Evolutionary conservation across 1,140 invertebrate genomes (phyloP).

Genomic region (Camponotus pennsylvanicus): DNA sequence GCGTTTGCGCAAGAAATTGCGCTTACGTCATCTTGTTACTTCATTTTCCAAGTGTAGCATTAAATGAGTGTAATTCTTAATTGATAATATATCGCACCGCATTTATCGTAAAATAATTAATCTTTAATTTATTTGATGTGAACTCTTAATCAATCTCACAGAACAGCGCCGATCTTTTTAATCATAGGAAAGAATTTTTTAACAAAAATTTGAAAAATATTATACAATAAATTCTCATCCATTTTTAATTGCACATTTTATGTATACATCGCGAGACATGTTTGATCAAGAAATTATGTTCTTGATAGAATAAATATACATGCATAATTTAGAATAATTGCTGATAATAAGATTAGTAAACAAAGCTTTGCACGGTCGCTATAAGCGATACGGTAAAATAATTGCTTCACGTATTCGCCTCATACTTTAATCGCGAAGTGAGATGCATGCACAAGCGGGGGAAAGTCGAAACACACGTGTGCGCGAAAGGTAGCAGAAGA

Average conservation of each 20-base stretch:
- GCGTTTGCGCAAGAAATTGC: constrained; percentile 17
- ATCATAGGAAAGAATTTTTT: not conserved
- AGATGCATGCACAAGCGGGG: constrained; percentile 24
- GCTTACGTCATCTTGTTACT: not conserved
- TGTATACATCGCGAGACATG: not conserved
- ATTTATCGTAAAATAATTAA: not conserved
- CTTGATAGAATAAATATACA: not conserved
- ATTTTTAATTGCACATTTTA: not conserved
- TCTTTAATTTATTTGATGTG: not conserved
- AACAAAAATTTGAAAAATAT: not conserved
- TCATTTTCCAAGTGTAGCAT: not conserved
- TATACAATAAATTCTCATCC: not conserved
- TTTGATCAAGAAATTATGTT: not conserved
- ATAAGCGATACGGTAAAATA: not conserved
- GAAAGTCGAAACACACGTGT: not conserved
- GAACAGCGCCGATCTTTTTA: not conserved
- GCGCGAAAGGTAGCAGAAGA: constrained; percentile 54
- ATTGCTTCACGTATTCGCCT: not conserved
- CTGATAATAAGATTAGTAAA: not conserved
- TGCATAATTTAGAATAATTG: not conserved
- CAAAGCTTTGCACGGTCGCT: not conserved
- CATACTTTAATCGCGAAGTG: constrained; percentile 50
- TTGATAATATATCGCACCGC: not conserved
- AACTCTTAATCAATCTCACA: not conserved
- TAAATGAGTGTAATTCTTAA: not conserved